Base-by-base conservation (phyloP, 1,140 invertebrate genomes). In the Harlomillsia oculata region DNA sequence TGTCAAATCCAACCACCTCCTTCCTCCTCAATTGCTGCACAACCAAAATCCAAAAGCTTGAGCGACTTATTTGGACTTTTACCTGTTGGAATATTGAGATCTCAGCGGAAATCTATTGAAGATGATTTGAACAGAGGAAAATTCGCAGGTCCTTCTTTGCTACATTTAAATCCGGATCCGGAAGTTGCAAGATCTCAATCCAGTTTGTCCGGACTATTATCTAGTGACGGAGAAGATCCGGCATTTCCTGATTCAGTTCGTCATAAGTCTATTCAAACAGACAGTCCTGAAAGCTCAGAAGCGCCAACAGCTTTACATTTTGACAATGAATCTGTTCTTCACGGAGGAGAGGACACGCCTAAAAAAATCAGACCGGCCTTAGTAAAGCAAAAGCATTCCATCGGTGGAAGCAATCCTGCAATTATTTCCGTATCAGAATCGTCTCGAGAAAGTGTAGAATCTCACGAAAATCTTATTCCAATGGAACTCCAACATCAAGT, bases 351-450 rank as follows among this genome's bases (percentile, higher is more conserved):
- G n/a, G n/a, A n/a, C n/a, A 50, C 21, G 9, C 9, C 6, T 11
- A 29, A 53, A 20, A 48, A 52, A 18, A 21, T 44, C 16, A 23
- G 67, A 18, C 83, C 83, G 1, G 78, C 78, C 66, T 71, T 85
- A 16, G 82, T 85, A n/a, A 85, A 85, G 72, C 84, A 87, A 68
- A 86, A 86, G 69, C 80, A 84, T 70, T 84, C 82, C 1, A 75
- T 85, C 8, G 82, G 81, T 66, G 80, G 82, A 63, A 81, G 83
- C 16, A 18, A 49, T n/a, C 5, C 48, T 78, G 80, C 56, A 66
- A 9, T 9, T 11, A 34, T 11, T n/a, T 9, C 32, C 9, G 9
- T n/a, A 11, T 34, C 32, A n/a, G 9, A 9, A 34, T 34, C 32
- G 32, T 34, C n/a, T 11, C 9, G 9, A n/a, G 32, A 34, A n/a